These are phyloP conservation scores for Caenorhabditis sp. DNA, from an alignment of 2,888 invertebrate species.

Conservation along the genomic window DNA sequence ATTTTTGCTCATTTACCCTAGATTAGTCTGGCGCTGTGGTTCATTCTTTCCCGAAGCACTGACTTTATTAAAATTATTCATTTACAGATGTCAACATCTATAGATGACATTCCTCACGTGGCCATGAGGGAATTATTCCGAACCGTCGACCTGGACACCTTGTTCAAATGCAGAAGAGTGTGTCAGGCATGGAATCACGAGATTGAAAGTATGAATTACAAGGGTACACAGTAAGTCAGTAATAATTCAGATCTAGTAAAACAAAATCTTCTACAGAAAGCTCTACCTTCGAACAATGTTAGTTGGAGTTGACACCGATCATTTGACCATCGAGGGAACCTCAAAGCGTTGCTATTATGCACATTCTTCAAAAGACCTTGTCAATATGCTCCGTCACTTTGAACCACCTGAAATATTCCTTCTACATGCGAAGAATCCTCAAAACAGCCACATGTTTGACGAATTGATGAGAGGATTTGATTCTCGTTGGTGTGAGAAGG, in stretches of 20 bases:
- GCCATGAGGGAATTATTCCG: constrained; percentile 25
- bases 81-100: background rate
- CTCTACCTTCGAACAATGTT: background rate
- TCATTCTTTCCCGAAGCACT: too few relatives aligned
- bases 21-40: too few relatives aligned
- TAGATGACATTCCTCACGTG: constrained; percentile 8
- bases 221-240: background rate
- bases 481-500: background rate
- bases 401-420: background rate
- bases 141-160: constrained; percentile 14
- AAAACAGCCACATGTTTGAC: background rate
- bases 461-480: background rate
- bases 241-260: background rate
- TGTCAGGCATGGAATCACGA: constrained; percentile 21
- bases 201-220: constrained; percentile 9
- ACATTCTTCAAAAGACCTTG: background rate
- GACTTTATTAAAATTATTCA: too few relatives aligned
- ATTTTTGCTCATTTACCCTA: too few relatives aligned
- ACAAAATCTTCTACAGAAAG: background rate
- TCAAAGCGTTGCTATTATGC: background rate
- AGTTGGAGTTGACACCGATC: background rate
- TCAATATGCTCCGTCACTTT: background rate
- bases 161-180: constrained; percentile 23
- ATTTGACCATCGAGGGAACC: background rate
- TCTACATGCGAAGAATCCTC: background rate